Conservation (phyloP, 2,888 invertebrate species). For the Druceiella hillmani region DNA sequence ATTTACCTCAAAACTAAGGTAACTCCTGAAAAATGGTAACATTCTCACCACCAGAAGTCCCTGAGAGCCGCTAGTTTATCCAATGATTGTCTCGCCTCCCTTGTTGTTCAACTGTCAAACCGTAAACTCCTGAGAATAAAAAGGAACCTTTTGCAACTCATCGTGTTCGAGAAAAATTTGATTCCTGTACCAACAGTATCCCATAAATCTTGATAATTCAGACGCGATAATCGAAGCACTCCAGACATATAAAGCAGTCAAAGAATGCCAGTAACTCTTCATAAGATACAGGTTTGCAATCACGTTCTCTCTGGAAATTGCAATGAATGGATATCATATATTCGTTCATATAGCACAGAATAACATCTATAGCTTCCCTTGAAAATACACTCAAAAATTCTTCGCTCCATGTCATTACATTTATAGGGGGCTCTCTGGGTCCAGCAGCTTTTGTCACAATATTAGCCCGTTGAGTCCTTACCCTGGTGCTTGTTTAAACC, state of each 20-base stretch:
- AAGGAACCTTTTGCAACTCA: constrained; percentile 12
- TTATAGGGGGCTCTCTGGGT: constrained; percentile 5
- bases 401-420: background rate
- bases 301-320: constrained; percentile 12
- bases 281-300: constrained; percentile 7
- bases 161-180: constrained; percentile 11
- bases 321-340: constrained; percentile 7
- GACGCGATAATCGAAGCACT: constrained; percentile 13
- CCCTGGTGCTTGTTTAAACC: too few relatives aligned
- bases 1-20: constrained; percentile 12
- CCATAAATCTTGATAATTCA: constrained; percentile 15
- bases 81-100: constrained; percentile 5
- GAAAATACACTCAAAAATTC: constrained; percentile 7
- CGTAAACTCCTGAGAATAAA: constrained; percentile 7
- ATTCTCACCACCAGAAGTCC: constrained; percentile 11
- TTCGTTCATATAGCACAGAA: constrained; percentile 5
- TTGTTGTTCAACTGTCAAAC: constrained; percentile 11
- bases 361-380: constrained; percentile 9
- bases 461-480: constrained; percentile 6
- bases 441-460: constrained; percentile 7
- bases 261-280: constrained; percentile 12
- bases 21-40: constrained; percentile 14
- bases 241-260: constrained; percentile 14
- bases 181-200: constrained; percentile 14
- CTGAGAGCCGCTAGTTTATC: constrained; percentile 13